Base-by-base conservation (phyloP, 2,113 vertebrate genomes). In the Acanthochromis polyacanthus region DNA sequence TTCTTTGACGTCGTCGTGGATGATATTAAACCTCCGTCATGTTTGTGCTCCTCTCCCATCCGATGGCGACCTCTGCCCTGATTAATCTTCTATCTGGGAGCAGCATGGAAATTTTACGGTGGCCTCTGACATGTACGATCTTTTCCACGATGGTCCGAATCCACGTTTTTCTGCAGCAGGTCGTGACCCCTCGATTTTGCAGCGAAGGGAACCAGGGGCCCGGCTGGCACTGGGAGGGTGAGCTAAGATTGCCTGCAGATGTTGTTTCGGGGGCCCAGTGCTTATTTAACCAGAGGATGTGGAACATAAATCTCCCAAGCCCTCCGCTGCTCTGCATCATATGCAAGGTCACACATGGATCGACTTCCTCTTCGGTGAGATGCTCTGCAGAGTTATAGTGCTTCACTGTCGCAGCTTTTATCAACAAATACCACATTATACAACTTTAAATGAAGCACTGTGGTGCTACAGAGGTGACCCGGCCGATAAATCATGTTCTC, bases 241-340 rank as follows among this genome's bases (percentile, higher is more conserved):
- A n/a, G 73, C 32, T 55, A 17, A 77, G 84, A 92, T 92, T 93
- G 85, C 80, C 82, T 91, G 83, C 93, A 93, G 89, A 93, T 91
- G 88, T 91, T 88, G 73, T 84, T 91, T 85, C 19, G 61, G 75
- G 84, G 82, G 52, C 70, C 82, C 68, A 82, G 50, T 84, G 81
- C 85, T 90, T 88, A 75, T 74, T 88, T 85, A 91, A 88, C 38
- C 7, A 91, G 81, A 89, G 88, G 89, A 87, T 83, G 89, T 89
- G 81, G 85, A 86, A 79, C 86, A 89, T 90, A 82, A 91, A 90
- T 91, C 91, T 91, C 88, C 69, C 77, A 80, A 86, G 83, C 65
- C 68, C 85, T 84, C 45, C n/a, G 66, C 78, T 72, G 78, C 81
- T 70, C 69, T 79, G 76, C 52, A 82, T 81, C 57, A 59, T 73